Conservation (phyloP, 2,888 invertebrate genomes). For the Cinara cedri region DNA sequence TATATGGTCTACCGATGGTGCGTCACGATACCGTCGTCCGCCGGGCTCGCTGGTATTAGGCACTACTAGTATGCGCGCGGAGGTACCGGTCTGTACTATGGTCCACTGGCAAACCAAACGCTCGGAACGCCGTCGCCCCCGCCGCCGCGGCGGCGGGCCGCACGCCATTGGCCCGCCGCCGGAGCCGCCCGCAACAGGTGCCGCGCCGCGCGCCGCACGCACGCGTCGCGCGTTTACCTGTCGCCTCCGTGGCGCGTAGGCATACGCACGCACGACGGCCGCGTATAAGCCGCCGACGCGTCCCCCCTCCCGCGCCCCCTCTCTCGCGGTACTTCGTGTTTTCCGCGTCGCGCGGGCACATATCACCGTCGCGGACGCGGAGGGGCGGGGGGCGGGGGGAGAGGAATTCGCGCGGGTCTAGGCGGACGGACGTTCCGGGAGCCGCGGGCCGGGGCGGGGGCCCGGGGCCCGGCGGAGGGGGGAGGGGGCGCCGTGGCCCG, state of each 20-base stretch:
- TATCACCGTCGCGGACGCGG: no score
- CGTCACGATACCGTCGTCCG: slow-evolving; percentile 57
- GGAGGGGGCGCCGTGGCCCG: background rate
- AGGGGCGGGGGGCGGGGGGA: background rate
- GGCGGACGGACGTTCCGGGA: no score
- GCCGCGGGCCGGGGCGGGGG: no score
- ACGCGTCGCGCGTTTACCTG: no score
- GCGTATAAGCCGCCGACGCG: background rate
- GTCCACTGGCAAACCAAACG: slow-evolving; percentile 60
- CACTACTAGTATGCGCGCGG: slow-evolving; percentile 46
- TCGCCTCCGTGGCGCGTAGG: no score
- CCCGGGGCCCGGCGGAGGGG: background rate
- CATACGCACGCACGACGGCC: background rate
- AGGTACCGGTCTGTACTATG: slow-evolving; percentile 51
- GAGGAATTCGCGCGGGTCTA: no score
- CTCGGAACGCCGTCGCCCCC: slow-evolving; percentile 52
- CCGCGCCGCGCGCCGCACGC: background rate
- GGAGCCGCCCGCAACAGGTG: slow-evolving; percentile 56
- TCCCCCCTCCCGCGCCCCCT: background rate
- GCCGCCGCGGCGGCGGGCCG: slow-evolving; percentile 14
- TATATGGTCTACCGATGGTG: slow-evolving; percentile 56
- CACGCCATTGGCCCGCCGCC: slow-evolving; percentile 55
- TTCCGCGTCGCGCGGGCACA: no score
- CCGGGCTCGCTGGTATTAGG: slow-evolving; percentile 40
- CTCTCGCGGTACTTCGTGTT: no score